These are phyloP conservation scores for Gymnarchus niloticus DNA, from an alignment of 2,113 vertebrate genomes.

Conservation along the genomic window DNA sequence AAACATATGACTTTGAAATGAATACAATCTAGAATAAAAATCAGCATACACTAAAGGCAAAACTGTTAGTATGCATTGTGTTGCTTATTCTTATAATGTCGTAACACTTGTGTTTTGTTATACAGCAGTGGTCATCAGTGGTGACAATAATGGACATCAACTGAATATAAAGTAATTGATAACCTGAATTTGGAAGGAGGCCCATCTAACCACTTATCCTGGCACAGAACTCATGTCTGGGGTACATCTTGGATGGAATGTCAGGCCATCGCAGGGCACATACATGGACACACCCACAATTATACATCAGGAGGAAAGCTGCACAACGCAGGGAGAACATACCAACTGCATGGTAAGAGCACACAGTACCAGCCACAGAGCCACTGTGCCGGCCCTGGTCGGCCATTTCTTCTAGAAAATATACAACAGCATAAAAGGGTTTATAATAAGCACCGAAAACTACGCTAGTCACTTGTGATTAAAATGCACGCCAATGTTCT, in stretches of 20 bases:
- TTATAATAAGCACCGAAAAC: too few species aligned
- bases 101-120: too few species aligned
- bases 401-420: not conserved
- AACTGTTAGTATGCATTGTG: not conserved
- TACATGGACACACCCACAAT: constrained; percentile 18
- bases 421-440: not conserved
- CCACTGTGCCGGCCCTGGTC: too few species aligned
- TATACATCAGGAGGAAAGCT: not conserved
- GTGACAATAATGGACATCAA: too few species aligned
- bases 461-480: too few species aligned
- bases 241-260: not conserved
- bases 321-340: not conserved
- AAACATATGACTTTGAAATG: not conserved
- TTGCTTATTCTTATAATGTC: too few species aligned
- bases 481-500: too few species aligned
- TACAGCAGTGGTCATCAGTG: too few species aligned
- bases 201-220: not conserved
- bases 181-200: not conserved
- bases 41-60: not conserved
- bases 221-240: not conserved
- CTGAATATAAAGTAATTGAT: not conserved
- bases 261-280: not conserved
- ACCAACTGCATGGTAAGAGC: too few species aligned
- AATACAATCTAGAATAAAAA: not conserved
- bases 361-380: too few species aligned